Conservation (phyloP, 1,140 invertebrate genomes). For the Temnothorax longispinosus region DNA sequence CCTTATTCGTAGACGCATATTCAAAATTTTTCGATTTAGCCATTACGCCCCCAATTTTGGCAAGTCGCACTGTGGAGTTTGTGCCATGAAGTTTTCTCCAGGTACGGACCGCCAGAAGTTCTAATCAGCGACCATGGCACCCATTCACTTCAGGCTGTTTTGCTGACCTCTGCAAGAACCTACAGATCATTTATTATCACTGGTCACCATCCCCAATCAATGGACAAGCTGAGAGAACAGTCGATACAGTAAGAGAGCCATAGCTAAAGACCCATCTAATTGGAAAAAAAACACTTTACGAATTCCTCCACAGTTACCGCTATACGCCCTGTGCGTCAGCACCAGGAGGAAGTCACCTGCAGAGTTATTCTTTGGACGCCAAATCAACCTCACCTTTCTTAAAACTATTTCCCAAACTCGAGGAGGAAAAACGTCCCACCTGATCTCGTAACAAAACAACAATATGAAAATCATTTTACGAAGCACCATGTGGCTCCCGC, state of each 20-base stretch:
- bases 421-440: no score
- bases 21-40: constrained; percentile 70
- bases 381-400: no score
- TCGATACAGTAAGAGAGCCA: not conserved
- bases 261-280: not conserved
- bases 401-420: no score
- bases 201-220: constrained; percentile 11
- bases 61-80: constrained; percentile 22
- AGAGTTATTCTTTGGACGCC: no score
- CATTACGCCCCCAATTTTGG: constrained; percentile 32
- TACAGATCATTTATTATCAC: not conserved
- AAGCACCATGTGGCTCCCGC: no score
- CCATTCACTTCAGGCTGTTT: not conserved
- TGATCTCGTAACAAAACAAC: no score
- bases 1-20: constrained; percentile 68
- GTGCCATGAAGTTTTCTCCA: constrained; percentile 21
- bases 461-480: no score
- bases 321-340: no score
- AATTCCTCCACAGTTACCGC: no score
- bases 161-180: not conserved
- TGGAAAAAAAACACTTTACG: not conserved
- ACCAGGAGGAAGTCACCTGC: no score
- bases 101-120: not conserved
- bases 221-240: not conserved
- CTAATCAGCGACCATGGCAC: not conserved